A percentile compares a stretch with the other conserved stretches of the same genome.
Evolutionary conservation across 35 echinoderm and acorn worm species (phyloP).

Genomic region (Heliocidaris tuberculata): DNA sequence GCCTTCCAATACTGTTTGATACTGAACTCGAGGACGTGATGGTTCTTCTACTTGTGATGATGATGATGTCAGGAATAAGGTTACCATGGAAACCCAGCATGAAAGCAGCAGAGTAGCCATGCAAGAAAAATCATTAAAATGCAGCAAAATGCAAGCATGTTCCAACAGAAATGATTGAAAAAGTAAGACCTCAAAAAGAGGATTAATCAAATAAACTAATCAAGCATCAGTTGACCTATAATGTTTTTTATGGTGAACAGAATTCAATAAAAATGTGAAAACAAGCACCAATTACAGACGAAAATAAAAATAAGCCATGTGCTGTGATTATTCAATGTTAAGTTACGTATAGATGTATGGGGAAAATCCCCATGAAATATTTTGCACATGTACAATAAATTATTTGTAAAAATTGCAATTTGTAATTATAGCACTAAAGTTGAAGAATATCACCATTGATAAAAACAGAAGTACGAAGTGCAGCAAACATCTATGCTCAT

Average conservation of each 20-base stretch:
- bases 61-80: not conserved
- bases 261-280: not conserved
- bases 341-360: not conserved
- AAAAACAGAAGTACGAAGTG: no score
- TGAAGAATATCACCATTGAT: no score
- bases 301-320: not conserved
- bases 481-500: no score
- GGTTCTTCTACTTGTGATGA: not conserved
- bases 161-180: not conserved
- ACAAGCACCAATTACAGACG: not conserved
- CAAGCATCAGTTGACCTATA: not conserved
- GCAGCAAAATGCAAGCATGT: conserved; percentile 43
- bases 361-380: not conserved
- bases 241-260: not conserved
- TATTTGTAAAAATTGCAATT: no score
- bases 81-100: conserved; percentile 10
- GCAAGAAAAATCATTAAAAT: conserved; percentile 28
- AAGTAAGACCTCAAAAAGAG: not conserved
- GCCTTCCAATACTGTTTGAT: conserved; percentile 48
- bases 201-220: not conserved
- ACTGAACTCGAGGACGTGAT: conserved; percentile 25
- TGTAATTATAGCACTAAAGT: no score
- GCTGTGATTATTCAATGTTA: not conserved
- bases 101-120: conserved; percentile 14
- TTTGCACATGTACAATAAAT: no score